These are phyloP conservation scores for Vannuccia rotundouncinata DNA, from an alignment of 2,888 invertebrate genomes.

Conservation along the genomic window DNA sequence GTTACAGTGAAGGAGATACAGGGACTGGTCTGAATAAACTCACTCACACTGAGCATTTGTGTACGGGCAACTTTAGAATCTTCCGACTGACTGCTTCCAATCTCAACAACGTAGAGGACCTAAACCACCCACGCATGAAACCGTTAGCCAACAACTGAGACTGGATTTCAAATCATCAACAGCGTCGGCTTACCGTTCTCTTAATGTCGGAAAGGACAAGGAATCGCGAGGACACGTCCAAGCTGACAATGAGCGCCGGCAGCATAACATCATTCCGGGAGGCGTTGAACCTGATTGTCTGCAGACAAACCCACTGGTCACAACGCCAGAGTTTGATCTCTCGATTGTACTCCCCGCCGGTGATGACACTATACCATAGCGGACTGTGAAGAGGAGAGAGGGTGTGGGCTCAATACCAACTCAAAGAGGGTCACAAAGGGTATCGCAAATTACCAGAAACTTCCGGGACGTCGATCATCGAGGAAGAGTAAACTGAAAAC, in stretches of 20 bases:
- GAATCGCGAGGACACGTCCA: conserved; percentile 78
- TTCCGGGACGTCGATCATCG: conserved; percentile 63
- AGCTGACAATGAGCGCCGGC: conserved; percentile 66
- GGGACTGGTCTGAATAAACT: conserved; percentile 77
- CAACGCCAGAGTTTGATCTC: conserved; percentile 90
- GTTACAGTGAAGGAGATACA: conserved; percentile 80
- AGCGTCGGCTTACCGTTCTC: conserved; percentile 57
- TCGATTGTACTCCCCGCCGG: conserved; percentile 79
- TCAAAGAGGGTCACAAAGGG: background rate
- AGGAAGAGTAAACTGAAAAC: conserved; percentile 83
- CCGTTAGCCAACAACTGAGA: too few relatives aligned
- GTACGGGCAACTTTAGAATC: conserved; percentile 42
- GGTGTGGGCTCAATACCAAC: conserved; percentile 59
- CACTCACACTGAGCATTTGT: conserved; percentile 63
- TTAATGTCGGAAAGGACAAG: conserved; percentile 79
- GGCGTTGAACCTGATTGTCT: conserved; percentile 48
- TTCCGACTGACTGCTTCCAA: background rate
- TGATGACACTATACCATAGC: conserved; percentile 92
- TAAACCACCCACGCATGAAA: conserved; percentile 60
- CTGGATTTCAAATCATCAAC: too few relatives aligned
- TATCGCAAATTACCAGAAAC: background rate
- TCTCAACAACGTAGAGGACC: conserved; percentile 18
- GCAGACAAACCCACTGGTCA: conserved; percentile 87
- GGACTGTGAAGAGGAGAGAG: too few relatives aligned
- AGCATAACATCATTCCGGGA: conserved; percentile 35